These are phyloP conservation scores for Dolichallabes microphthalmus DNA, from an alignment of 2,113 vertebrate genomes.

Conservation along the genomic window DNA sequence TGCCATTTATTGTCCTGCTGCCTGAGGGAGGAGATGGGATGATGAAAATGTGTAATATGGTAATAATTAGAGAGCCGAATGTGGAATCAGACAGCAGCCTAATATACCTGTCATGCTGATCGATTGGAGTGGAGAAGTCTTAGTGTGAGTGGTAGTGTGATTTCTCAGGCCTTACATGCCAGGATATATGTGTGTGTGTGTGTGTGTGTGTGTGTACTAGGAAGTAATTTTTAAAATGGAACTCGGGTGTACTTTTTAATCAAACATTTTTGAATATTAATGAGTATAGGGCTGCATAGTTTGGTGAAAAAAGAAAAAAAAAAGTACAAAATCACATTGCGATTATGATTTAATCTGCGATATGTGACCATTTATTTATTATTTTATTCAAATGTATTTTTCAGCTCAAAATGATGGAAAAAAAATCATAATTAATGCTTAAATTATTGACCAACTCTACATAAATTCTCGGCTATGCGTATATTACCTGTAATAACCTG, in stretches of 20 bases:
- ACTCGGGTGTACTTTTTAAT: not conserved
- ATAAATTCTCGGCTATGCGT: too few relatives aligned
- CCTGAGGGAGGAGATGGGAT: conserved; percentile 34
- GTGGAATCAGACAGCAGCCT: conserved; percentile 35
- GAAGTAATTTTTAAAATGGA: not conserved
- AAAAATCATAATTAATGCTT: too few relatives aligned
- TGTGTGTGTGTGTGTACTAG: not conserved
- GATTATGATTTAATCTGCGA: too few relatives aligned
- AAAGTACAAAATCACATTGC: too few relatives aligned
- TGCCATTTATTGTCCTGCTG: conserved; percentile 47
- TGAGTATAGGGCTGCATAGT: too few relatives aligned
- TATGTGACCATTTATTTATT: too few relatives aligned
- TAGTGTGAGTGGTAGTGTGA: not conserved
- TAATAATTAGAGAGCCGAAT: conserved; percentile 42
- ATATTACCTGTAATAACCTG: too few relatives aligned
- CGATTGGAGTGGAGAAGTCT: conserved; percentile 23
- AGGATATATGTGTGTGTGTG: not conserved
- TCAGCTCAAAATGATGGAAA: too few relatives aligned
- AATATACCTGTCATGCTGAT: conserved; percentile 47
- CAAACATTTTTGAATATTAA: not conserved
- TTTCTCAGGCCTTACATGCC: not conserved
- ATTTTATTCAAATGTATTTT: too few relatives aligned
- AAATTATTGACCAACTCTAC: too few relatives aligned
- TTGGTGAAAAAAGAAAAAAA: too few relatives aligned
- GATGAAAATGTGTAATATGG: conserved; percentile 49